phyloP scores from a whole-genome alignment of 2,113 vertebrate species.

The Pica pica region DNA sequence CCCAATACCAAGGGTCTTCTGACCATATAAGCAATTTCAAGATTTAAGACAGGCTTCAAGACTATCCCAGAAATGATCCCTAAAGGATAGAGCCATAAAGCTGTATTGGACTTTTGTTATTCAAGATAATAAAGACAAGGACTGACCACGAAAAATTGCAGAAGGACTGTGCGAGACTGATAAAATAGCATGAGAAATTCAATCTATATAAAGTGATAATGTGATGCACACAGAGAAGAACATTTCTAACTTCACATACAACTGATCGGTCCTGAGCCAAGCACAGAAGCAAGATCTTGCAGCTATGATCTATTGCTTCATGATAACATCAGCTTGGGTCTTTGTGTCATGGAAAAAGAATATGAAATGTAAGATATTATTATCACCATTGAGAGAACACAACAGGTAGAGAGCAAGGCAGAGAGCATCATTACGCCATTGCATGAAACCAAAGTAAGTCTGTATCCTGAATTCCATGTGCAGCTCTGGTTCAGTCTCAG shows the following conservation, averaged over 20 bases:
- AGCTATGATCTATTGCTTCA: background rate
- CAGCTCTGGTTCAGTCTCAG: background rate
- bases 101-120: background rate
- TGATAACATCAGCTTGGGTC: background rate
- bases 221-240: background rate
- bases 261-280: background rate
- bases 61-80: background rate
- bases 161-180: background rate
- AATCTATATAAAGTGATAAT: slow-evolving; percentile 4
- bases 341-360: background rate
- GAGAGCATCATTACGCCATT: background rate
- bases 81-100: background rate
- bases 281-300: background rate
- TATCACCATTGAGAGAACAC: background rate
- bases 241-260: slow-evolving; percentile 9
- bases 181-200: slow-evolving; percentile 15
- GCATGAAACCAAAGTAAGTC: background rate
- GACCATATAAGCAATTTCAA: background rate
- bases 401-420: background rate
- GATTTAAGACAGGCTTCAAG: background rate
- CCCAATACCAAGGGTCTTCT: background rate
- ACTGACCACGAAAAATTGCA: slow-evolving; percentile 1
- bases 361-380: background rate
- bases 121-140: background rate
- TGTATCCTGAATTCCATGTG: background rate